Evolutionary conservation across 2,888 invertebrate genomes (phyloP).

Genomic region (Megalurothrips usitatus): DNA sequence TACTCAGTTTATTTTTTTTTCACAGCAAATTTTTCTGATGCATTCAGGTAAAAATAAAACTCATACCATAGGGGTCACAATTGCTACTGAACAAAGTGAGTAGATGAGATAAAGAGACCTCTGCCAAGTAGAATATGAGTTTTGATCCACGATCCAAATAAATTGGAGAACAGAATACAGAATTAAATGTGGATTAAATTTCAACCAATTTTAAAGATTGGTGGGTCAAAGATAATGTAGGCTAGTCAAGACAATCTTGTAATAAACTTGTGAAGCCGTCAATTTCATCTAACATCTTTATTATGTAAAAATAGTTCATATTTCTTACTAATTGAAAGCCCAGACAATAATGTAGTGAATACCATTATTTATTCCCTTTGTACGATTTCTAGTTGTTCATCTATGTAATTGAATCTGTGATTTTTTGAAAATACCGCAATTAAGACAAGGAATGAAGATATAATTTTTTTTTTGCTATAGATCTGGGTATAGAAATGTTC

Average conservation of each 20-base stretch:
- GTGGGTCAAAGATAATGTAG: conserved; percentile 8
- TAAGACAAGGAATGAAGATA: neutral
- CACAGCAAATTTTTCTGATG: too few relatives aligned
- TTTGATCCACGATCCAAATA: neutral
- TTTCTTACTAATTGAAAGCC: neutral
- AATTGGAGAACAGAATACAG: neutral
- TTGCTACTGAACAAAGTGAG: too few relatives aligned
- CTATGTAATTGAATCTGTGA: neutral
- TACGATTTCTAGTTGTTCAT: neutral
- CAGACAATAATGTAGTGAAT: neutral
- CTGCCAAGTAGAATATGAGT: neutral
- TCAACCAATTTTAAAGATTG: neutral
- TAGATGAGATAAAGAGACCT: too few relatives aligned
- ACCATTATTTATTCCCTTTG: neutral
- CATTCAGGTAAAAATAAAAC: too few relatives aligned
- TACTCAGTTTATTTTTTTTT: too few relatives aligned
- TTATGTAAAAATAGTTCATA: neutral
- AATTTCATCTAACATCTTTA: neutral
- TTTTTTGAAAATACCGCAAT: neutral
- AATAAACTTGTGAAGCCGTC: neutral
- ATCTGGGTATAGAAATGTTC: neutral
- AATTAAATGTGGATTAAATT: neutral
- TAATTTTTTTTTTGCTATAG: neutral
- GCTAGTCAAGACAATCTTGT: conserved; percentile 1
- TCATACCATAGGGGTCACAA: too few relatives aligned